These are phyloP conservation scores for Drosophila miranda DNA, from an alignment of 1,140 invertebrate genomes.

Conservation along the genomic window DNA sequence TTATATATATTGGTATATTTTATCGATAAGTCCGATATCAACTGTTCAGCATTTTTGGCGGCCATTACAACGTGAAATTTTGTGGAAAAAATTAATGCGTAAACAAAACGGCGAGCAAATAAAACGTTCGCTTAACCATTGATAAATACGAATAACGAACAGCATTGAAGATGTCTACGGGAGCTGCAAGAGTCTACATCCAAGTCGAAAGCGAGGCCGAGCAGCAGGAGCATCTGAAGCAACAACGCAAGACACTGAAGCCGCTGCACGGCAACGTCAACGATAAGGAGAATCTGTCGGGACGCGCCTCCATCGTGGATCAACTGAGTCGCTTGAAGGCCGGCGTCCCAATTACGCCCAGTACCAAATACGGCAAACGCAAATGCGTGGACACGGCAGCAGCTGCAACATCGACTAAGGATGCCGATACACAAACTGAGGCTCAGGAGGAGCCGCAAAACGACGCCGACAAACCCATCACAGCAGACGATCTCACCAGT, in stretches of 20 bases:
- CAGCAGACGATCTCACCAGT: constrained; percentile 84
- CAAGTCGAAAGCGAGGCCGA: constrained; percentile 83
- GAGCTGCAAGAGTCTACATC: constrained; percentile 82
- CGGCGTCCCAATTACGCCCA: constrained; percentile 57
- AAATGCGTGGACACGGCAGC: constrained; percentile 64
- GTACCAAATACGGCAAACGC: constrained; percentile 69
- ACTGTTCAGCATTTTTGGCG: constrained; percentile 45
- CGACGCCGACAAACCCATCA: constrained; percentile 65
- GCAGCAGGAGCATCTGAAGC: constrained; percentile 83
- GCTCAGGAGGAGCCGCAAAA: neutral
- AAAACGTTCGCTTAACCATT: constrained; percentile 22
- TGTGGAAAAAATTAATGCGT: constrained; percentile 42
- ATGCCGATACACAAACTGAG: constrained; percentile 70
- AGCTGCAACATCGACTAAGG: constrained; percentile 26
- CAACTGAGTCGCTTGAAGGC: constrained; percentile 78
- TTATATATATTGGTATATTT: too few species aligned
- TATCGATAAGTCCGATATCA: too few species aligned
- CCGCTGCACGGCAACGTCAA: constrained; percentile 84
- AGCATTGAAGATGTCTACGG: constrained; percentile 63
- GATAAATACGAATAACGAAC: constrained; percentile 36
- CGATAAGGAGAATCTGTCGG: constrained; percentile 86
- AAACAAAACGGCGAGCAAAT: constrained; percentile 40
- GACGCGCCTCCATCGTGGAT: constrained; percentile 75
- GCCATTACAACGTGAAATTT: constrained; percentile 61
- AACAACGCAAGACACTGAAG: constrained; percentile 84